A percentile compares a stretch with the other conserved stretches of the same genome.
Evolutionary conservation across 2,888 invertebrate species (phyloP).

Genomic region (Heliconius hortense): DNA sequence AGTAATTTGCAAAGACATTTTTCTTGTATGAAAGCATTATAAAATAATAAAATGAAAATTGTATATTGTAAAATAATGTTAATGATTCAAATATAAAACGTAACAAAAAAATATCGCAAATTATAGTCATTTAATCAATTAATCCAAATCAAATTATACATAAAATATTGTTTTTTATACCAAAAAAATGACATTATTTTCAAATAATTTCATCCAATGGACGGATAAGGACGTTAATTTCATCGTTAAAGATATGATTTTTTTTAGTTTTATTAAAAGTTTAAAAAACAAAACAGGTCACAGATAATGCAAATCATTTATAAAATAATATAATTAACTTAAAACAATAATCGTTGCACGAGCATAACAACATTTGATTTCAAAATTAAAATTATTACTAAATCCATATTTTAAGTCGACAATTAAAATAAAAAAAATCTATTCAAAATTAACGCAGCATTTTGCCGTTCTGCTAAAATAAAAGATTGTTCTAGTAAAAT

Average conservation of each 20-base stretch:
- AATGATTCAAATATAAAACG: background rate
- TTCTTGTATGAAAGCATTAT: background rate
- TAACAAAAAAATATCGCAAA: background rate
- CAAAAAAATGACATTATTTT: constrained; percentile 24
- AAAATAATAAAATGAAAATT: background rate
- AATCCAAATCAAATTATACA: background rate
- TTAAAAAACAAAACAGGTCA: constrained; percentile 27
- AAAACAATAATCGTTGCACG: constrained; percentile 69
- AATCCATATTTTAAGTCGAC: constrained; percentile 31
- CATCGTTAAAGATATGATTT: background rate
- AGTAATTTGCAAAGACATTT: background rate
- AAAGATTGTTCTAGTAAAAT: constrained; percentile 37
- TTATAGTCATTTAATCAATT: background rate
- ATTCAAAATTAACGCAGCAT: constrained; percentile 40
- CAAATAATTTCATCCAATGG: constrained; percentile 48
- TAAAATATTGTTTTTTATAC: constrained; percentile 18
- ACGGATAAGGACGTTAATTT: constrained; percentile 53
- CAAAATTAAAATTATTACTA: constrained; percentile 33
- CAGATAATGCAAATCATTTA: constrained; percentile 7
- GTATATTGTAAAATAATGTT: background rate
- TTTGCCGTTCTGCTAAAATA: constrained; percentile 20
- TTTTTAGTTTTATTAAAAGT: constrained; percentile 43
- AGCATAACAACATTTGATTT: constrained; percentile 52
- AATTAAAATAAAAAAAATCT: constrained; percentile 45
- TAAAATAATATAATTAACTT: constrained; percentile 38